Conservation (phyloP, 2,113 vertebrate genomes). For the Otis tarda region DNA sequence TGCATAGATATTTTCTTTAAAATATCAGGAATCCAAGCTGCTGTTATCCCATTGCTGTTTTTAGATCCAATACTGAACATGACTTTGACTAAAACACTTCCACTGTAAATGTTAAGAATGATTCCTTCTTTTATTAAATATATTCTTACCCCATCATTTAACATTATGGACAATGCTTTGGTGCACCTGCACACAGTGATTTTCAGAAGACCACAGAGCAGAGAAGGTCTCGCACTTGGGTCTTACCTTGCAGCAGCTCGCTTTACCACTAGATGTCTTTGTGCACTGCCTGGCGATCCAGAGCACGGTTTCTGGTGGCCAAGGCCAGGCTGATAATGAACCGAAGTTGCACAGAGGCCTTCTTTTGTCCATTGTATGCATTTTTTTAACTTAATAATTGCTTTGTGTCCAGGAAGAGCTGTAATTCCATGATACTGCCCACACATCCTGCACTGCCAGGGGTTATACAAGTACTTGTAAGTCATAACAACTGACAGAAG, state of each 20-base stretch:
- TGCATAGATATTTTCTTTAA: neutral
- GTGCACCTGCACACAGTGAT: neutral
- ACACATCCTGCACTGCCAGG: neutral
- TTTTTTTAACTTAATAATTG: neutral
- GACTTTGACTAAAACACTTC: neutral
- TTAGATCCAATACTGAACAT: fast-evolving
- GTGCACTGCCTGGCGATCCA: neutral
- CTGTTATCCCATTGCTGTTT: fast-evolving
- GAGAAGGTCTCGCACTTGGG: too few relatives aligned
- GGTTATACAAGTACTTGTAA: neutral
- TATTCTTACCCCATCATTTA: neutral
- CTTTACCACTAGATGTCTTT: neutral
- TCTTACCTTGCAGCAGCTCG: neutral
- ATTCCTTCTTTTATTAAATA: neutral
- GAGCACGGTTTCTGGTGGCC: fast-evolving
- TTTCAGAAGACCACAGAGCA: neutral
- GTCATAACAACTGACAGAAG: neutral
- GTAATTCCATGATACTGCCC: neutral
- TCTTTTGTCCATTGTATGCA: neutral
- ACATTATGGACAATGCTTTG: neutral
- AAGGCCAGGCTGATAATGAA: neutral
- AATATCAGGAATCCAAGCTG: neutral
- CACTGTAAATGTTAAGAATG: too few relatives aligned
- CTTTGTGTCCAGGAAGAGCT: slow-evolving; percentile 1
- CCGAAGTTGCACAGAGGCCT: neutral